Percentiles rank a stretch among this genome's conserved stretches.
Conservation (phyloP, 2,888 invertebrate genomes). For the Apamea monoglypha region DNA sequence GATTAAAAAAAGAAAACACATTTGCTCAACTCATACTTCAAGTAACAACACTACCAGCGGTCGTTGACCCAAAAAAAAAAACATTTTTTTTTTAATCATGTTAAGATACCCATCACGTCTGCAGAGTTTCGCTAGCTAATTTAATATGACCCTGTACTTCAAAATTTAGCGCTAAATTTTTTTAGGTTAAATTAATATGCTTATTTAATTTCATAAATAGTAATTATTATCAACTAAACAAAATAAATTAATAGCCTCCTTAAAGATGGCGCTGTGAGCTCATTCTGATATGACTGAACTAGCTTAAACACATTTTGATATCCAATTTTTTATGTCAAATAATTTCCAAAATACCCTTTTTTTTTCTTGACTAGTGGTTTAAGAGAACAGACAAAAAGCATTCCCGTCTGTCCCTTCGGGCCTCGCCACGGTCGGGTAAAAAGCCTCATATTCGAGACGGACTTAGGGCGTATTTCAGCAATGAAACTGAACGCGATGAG, state of each 20-base stretch:
- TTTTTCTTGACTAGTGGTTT: constrained; percentile 44
- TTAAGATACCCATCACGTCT: too few species aligned
- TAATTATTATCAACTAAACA: background rate
- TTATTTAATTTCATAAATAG: constrained; percentile 1
- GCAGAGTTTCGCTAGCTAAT: too few species aligned
- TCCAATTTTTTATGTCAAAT: background rate
- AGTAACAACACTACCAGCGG: too few species aligned
- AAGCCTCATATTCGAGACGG: background rate
- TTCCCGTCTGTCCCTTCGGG: background rate
- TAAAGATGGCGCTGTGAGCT: too few species aligned
- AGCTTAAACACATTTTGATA: background rate
- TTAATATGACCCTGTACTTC: too few species aligned
- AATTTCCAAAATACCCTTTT: background rate
- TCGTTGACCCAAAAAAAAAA: too few species aligned
- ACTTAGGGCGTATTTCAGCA: background rate
- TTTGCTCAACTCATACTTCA: too few species aligned
- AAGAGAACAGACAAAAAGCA: background rate
- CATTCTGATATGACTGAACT: too few species aligned
- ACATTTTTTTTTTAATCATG: too few species aligned
- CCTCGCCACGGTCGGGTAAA: background rate
- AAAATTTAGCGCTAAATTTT: background rate
- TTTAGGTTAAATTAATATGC: background rate
- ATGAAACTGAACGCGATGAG: background rate
- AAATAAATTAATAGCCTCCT: background rate
- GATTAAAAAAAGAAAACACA: too few species aligned